phyloP scores from a whole-genome alignment of 2,797 vertebrate species.

The Hoplostethus atlanticus region DNA sequence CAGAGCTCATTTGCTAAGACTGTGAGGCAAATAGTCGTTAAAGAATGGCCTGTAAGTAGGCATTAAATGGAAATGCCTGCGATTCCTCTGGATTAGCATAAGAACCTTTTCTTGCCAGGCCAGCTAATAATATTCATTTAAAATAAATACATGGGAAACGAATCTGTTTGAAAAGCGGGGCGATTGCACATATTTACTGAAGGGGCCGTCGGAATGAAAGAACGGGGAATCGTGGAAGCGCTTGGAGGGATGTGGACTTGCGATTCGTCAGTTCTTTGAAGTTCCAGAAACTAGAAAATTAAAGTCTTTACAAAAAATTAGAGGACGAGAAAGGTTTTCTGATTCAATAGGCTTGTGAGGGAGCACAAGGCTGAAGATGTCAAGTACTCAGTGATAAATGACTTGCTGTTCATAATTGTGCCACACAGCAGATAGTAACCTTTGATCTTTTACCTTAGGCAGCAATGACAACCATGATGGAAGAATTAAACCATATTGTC shows the following conservation, averaged over 20 bases:
- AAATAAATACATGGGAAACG: slow-evolving; percentile 82
- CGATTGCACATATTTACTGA: slow-evolving; percentile 86
- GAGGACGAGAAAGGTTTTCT: slow-evolving; percentile 70
- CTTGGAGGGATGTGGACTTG: slow-evolving; percentile 82
- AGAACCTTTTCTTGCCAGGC: slow-evolving; percentile 86
- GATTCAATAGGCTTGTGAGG: slow-evolving; percentile 49
- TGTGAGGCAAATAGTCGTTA: slow-evolving; percentile 87
- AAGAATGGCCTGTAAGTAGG: slow-evolving; percentile 83
- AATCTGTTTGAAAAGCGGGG: slow-evolving; percentile 80
- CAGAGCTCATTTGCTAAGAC: slow-evolving; percentile 90
- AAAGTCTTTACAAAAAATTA: slow-evolving; percentile 85
- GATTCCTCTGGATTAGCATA: slow-evolving; percentile 88
- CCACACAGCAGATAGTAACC: slow-evolving; percentile 27
- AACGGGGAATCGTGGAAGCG: slow-evolving; percentile 75
- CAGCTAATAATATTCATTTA: slow-evolving; percentile 88
- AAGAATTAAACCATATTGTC: slow-evolving; percentile 8
- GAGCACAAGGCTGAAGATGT: slow-evolving; percentile 59
- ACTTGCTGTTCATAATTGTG: slow-evolving; percentile 37
- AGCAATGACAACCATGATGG: slow-evolving; percentile 12
- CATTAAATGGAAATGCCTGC: slow-evolving; percentile 86
- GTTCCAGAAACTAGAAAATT: slow-evolving; percentile 82
- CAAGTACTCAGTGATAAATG: slow-evolving; percentile 44
- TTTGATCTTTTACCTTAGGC: slow-evolving; percentile 37
- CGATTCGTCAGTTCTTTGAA: slow-evolving; percentile 80
- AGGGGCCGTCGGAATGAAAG: slow-evolving; percentile 80